Evolutionary conservation across 1,140 invertebrate species (phyloP).

Genomic region (Zaprionus ornatus): DNA sequence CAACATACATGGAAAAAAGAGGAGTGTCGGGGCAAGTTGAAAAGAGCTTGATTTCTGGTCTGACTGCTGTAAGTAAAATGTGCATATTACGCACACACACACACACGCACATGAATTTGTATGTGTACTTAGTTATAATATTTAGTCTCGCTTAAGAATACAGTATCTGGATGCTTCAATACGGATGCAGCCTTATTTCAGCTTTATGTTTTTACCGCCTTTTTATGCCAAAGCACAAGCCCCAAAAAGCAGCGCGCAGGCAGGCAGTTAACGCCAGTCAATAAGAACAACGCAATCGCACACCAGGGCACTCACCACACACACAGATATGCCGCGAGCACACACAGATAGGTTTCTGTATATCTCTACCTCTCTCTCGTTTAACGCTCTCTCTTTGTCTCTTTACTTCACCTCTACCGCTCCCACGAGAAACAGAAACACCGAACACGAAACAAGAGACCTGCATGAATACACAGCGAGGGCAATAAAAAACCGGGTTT

Average conservation of each 20-base stretch:
- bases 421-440: conserved; percentile 44
- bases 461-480: conserved; percentile 30
- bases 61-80: conserved; percentile 48
- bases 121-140: neutral
- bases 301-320: conserved; percentile 37
- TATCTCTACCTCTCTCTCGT: conserved; percentile 31
- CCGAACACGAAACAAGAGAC: conserved; percentile 46
- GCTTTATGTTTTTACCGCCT: conserved; percentile 68
- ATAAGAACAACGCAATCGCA: conserved; percentile 73
- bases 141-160: conserved; percentile 14
- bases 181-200: conserved; percentile 44
- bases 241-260: conserved; percentile 44
- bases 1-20: conserved; percentile 48
- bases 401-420: conserved; percentile 29
- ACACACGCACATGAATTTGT: conserved; percentile 5
- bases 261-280: conserved; percentile 58
- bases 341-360: conserved; percentile 43
- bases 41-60: conserved; percentile 45
- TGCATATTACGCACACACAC: conserved; percentile 26
- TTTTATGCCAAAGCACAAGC: conserved; percentile 60
- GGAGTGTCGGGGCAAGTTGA: conserved; percentile 44
- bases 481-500: conserved; percentile 12
- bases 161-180: conserved; percentile 11
- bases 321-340: conserved; percentile 30
- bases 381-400: conserved; percentile 21